Base-by-base conservation (phyloP, 2,888 invertebrate species). In the Synergus japonicus region DNA sequence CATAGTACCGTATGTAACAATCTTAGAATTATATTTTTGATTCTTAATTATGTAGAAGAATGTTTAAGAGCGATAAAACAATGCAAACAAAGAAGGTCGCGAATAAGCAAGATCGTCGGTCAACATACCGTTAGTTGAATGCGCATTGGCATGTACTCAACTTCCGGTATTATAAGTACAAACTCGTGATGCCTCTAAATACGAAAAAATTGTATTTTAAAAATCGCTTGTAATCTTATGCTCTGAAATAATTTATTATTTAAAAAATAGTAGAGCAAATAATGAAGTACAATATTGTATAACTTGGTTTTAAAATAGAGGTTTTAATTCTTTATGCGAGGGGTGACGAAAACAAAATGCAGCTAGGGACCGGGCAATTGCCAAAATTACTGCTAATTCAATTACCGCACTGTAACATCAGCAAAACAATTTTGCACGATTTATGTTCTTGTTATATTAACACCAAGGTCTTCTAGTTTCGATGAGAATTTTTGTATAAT, bases 51-150 rank as follows among this genome's bases (percentile, higher is more conserved):
- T 64, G 18, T 10, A 43, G 15, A 41, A 15, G 41, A 66, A 66
- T 66, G 44, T 44, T 44, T 44, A 41, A 22, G 13, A 49, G 5
- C 49, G 4, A 46, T n/a, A 37, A 54, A 22, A 41, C 43, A 67
- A 65, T 76, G 69, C 64, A 78, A 78, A 73, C 76, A 54, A 41
- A 82, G 76, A 79, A 78, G 63, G 77, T 65, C 76, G 78, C 41
- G 73, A 76, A 79, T 67, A 78, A 58, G 67, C 76, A 76, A 58
- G 67, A 78, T 78, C 78, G 81, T 82, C 82, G 83, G 83, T 76
- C 84, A 84, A 86, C 85, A 84, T 88, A 84, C 87, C 87, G 88
- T 89, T 87, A 76, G 79, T 82, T 85, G 86, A 84, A 85, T 85
- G 85, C 37, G 46, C 49, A 46, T 60, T 49, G 69, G 69, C 85